phyloP scores from a whole-genome alignment of 2,797 vertebrate genomes.

The Sebastes nivosus region DNA sequence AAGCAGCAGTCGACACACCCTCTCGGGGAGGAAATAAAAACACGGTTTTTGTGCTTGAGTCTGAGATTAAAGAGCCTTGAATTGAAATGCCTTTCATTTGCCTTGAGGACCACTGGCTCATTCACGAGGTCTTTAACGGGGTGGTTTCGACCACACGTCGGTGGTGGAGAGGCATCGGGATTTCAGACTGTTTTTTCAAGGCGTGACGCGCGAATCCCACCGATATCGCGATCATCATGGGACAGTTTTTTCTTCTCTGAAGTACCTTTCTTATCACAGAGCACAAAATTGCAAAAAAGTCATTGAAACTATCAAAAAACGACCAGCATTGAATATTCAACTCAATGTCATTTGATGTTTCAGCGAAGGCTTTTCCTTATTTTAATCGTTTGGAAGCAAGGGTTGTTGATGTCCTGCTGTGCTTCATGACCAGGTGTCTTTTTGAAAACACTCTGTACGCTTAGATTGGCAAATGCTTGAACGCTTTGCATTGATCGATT shows the following conservation, averaged over 20 bases:
- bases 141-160: slow-evolving; percentile 79
- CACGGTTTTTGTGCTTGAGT: slow-evolving; percentile 73
- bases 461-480: slow-evolving; percentile 81
- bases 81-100: slow-evolving; percentile 73
- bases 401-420: slow-evolving; percentile 64
- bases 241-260: slow-evolving; percentile 75
- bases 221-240: slow-evolving; percentile 80
- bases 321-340: slow-evolving; percentile 80
- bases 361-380: slow-evolving; percentile 72
- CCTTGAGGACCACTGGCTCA: slow-evolving; percentile 79
- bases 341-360: slow-evolving; percentile 83
- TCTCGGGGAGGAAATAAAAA: slow-evolving; percentile 66
- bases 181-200: slow-evolving; percentile 84
- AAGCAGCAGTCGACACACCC: slow-evolving; percentile 64
- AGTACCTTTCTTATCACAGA: slow-evolving; percentile 82
- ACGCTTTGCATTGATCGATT: slow-evolving; percentile 76
- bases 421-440: slow-evolving; percentile 80
- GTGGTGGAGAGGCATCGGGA: slow-evolving; percentile 79
- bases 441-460: slow-evolving; percentile 76
- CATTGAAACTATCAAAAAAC: slow-evolving; percentile 65
- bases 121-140: slow-evolving; percentile 80
- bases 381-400: slow-evolving; percentile 77
- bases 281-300: slow-evolving; percentile 78
- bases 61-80: slow-evolving; percentile 70
- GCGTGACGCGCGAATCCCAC: slow-evolving; percentile 85